Evolutionary conservation across 2,888 invertebrate genomes (phyloP).

Genomic region (Dendrolimus houi): DNA sequence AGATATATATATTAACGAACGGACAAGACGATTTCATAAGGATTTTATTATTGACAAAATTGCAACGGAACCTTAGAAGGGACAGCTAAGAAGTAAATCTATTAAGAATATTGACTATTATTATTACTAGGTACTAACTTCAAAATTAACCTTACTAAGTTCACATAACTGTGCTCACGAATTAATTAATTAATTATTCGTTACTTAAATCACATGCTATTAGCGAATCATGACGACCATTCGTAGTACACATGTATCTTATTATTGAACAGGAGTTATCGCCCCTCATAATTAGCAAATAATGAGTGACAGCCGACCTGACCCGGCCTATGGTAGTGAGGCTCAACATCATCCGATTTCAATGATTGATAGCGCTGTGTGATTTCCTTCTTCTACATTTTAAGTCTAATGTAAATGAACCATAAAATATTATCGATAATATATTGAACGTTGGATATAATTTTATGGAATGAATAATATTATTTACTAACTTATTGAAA

Average conservation of each 20-base stretch:
- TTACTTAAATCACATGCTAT: neutral
- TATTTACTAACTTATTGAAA: neutral
- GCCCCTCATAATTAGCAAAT: slow-evolving; percentile 14
- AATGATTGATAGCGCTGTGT: neutral
- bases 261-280: slow-evolving; percentile 8
- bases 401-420: too few species aligned
- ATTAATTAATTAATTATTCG: neutral
- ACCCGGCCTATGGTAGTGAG: slow-evolving; percentile 8
- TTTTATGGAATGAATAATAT: too few species aligned
- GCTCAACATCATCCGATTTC: slow-evolving; percentile 13
- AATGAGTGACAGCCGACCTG: slow-evolving; percentile 8
- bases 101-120: too few species aligned
- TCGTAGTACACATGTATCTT: neutral
- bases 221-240: too few species aligned
- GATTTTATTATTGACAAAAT: too few species aligned
- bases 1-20: too few species aligned
- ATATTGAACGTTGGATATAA: too few species aligned
- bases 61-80: too few species aligned
- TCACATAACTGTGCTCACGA: neutral
- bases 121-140: too few species aligned
- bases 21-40: too few species aligned
- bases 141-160: neutral
- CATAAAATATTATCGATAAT: too few species aligned
- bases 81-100: too few species aligned
- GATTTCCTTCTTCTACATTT: neutral